Evolutionary conservation across 2,888 invertebrate genomes (phyloP).

Genomic region (Bruchidius siliquastri): DNA sequence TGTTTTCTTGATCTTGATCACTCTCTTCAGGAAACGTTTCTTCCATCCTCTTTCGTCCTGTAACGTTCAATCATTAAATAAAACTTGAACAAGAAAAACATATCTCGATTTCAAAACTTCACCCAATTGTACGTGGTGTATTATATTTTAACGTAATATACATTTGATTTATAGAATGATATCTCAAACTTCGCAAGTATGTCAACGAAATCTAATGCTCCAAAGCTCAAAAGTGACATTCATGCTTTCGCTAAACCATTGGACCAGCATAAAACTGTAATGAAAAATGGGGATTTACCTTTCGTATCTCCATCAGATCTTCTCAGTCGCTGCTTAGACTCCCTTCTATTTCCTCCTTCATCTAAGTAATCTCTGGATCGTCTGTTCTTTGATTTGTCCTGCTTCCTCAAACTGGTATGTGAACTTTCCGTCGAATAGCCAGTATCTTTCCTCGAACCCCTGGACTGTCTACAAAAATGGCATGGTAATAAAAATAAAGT

Average conservation of each 20-base stretch:
- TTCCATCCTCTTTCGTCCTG: slow-evolving; percentile 22
- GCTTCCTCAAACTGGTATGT: slow-evolving; percentile 46
- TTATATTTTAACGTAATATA: no score
- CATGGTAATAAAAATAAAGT: no score
- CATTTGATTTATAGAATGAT: no score
- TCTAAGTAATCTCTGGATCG: slow-evolving; percentile 7
- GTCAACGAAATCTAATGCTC: no score
- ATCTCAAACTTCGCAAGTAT: no score
- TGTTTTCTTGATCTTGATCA: slow-evolving; percentile 19
- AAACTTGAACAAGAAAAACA: no score
- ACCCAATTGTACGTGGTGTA: no score
- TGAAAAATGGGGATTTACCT: not conserved
- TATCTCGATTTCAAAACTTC: no score
- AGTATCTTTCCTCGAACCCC: slow-evolving; percentile 55
- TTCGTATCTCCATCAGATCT: slow-evolving; percentile 29
- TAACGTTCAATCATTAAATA: not conserved
- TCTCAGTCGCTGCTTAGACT: slow-evolving; percentile 42
- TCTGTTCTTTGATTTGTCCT: slow-evolving; percentile 16
- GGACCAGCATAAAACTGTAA: no score
- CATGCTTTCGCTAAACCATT: no score
- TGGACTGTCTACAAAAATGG: slow-evolving; percentile 38
- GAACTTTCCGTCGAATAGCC: slow-evolving; percentile 67
- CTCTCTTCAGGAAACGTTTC: slow-evolving; percentile 38
- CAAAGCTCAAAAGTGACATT: no score
- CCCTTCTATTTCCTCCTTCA: slow-evolving; percentile 25